Base-by-base conservation (phyloP, 1,140 invertebrate species). In the Lordiphosa mommai region DNA sequence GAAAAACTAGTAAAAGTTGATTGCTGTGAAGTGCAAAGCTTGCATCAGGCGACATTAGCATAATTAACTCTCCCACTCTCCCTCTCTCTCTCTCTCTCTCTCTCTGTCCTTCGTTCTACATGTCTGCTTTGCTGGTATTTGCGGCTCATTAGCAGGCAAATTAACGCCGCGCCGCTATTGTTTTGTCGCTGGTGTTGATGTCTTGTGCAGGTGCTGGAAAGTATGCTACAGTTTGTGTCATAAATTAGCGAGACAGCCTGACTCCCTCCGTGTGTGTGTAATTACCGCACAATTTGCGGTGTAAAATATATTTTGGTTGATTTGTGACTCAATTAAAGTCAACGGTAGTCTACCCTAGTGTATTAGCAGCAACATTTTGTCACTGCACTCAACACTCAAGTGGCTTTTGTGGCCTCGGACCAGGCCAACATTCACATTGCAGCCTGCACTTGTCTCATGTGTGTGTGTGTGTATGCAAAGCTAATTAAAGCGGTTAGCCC, bases 301-400 rank as follows among this genome's bases (percentile, higher is more conserved):
- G 70, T 67, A 70, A 69, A 76, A 86, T 77, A 82, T 86, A 86
- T 86, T 82, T 86, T 86, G 69, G 72, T 86, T 86, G 82, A 86
- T 86, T 86, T 86, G 82, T 86, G 82, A 86, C 84, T 86, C 82
- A 82, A 86, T 86, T 86, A 86, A 85, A 86, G 64, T 72, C 74
- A 72, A 70, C 58, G 55, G 53, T 69, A 80, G 79, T 63, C 70
- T 74, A 56, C 74, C 49, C 49, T 52, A 65, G 50, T 47, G 63
- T 51, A 66, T 66, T 70, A 61, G 63, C 47, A 57, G 59, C 51
- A 52, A 47, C 63, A 63, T 63, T 71, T 58, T 52, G 46, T 63
- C 51, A 56, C 10, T 71, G 68, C 68, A 71, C 63, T 67, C 47
- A 65, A 79, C 74, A 73, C 58, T 63, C 66, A 82, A 82, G 76